A percentile compares a stretch with the other conserved stretches of the same genome.
phyloP scores from a whole-genome alignment of 2,888 invertebrate genomes.

The Lutraria lutraria region DNA sequence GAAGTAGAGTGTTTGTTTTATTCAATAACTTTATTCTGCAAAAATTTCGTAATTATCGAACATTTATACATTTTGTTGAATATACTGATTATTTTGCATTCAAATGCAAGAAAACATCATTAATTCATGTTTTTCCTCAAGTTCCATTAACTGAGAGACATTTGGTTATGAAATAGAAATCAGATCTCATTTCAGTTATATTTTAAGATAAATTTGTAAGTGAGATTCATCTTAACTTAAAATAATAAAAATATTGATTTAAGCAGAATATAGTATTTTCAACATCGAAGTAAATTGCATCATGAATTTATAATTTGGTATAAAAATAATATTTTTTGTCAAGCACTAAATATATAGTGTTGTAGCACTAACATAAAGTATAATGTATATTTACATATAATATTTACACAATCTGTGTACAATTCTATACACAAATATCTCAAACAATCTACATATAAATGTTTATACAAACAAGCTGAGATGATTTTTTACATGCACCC shows the following conservation, averaged over 20 bases:
- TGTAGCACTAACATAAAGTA: slow-evolving; percentile 23
- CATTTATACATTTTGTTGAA: not conserved
- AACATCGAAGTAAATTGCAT: slow-evolving; percentile 11
- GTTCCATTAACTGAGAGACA: not conserved
- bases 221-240: not conserved
- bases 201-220: not conserved
- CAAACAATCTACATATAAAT: not conserved
- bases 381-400: not conserved
- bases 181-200: not conserved
- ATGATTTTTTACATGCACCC: too few relatives aligned
- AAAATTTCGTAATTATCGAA: not conserved
- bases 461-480: not conserved
- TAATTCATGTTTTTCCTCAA: not conserved
- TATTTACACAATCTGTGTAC: not conserved
- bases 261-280: not conserved
- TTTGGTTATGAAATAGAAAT: not conserved
- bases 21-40: slow-evolving; percentile 28
- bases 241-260: not conserved
- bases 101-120: not conserved
- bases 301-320: slow-evolving; percentile 12
- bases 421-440: not conserved
- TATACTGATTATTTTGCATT: not conserved
- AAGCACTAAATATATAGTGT: slow-evolving; percentile 15
- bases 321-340: not conserved
- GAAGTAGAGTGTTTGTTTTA: too few relatives aligned